Conservation (phyloP, 2,113 vertebrate genomes). For the Prunella himalayana region DNA sequence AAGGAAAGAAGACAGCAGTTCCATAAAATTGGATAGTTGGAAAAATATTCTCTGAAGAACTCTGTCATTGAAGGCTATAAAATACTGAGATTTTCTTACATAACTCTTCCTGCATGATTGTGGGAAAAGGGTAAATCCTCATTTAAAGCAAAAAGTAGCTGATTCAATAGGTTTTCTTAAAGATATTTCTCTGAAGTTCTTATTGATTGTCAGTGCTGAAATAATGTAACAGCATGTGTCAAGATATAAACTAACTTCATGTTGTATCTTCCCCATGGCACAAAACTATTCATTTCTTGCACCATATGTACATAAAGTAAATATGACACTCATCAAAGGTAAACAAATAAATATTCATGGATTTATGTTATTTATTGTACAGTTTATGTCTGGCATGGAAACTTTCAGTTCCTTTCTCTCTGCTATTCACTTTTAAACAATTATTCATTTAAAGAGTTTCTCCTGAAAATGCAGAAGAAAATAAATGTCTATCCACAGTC, state of each 20-base stretch:
- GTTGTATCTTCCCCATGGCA: not conserved
- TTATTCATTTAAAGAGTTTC: constrained; percentile 52
- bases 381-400: not conserved
- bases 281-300: not conserved
- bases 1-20: not conserved
- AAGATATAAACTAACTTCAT: not conserved
- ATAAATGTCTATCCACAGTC: constrained; percentile 58
- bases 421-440: constrained; percentile 20
- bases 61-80: not conserved
- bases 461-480: constrained; percentile 60
- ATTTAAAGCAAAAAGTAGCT: not conserved
- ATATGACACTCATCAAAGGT: not conserved
- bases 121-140: not conserved
- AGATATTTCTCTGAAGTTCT: not conserved
- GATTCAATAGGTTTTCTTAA: fast-evolving
- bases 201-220: not conserved
- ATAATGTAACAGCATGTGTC: not conserved
- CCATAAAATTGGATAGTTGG: not conserved
- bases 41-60: not conserved
- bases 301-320: not conserved
- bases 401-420: constrained; percentile 11
- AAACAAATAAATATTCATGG: not conserved
- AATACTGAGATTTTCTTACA: not conserved
- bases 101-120: not conserved
- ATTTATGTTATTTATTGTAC: not conserved